A percentile compares a stretch with the other conserved stretches of the same genome.
Conservation (phyloP, 23 tunicate genomes). For the Botrylloides violaceus region DNA sequence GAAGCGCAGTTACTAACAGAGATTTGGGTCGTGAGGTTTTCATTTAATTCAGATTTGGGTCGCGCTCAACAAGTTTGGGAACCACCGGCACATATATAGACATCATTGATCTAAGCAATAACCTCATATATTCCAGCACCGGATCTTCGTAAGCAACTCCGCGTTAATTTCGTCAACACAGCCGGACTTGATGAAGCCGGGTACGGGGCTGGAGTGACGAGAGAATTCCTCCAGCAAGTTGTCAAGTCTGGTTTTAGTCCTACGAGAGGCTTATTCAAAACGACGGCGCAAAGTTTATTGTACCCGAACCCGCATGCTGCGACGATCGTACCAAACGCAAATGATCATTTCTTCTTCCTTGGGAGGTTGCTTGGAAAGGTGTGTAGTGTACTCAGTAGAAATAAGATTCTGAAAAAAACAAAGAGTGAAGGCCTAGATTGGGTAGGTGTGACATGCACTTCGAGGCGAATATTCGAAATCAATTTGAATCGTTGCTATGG, state of each 20-base stretch:
- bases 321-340: slow-evolving; percentile 20
- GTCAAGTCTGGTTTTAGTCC: slow-evolving; percentile 74
- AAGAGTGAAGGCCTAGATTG: too few relatives aligned
- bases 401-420: too few relatives aligned
- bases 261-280: slow-evolving; percentile 48
- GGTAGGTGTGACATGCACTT: too few relatives aligned
- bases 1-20: too few relatives aligned
- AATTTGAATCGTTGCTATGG: too few relatives aligned
- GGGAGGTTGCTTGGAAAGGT: slow-evolving; percentile 88
- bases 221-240: slow-evolving; percentile 74
- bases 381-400: too few relatives aligned
- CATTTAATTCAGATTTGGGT: too few relatives aligned
- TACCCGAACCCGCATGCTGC: slow-evolving; percentile 73
- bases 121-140: slow-evolving; percentile 39
- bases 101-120: too few relatives aligned
- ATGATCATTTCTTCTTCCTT: slow-evolving; percentile 52
- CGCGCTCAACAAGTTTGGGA: too few relatives aligned
- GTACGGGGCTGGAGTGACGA: slow-evolving; percentile 78
- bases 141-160: slow-evolving; percentile 49
- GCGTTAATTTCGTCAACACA: slow-evolving; percentile 57
- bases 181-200: slow-evolving; percentile 82
- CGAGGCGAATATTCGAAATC: too few relatives aligned
- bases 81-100: too few relatives aligned
- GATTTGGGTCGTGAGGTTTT: too few relatives aligned
- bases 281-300: slow-evolving; percentile 38